Percentiles rank a stretch among this genome's conserved stretches.
Conservation (phyloP, 2,888 invertebrate species). For the Cheiracanthium punctorium region DNA sequence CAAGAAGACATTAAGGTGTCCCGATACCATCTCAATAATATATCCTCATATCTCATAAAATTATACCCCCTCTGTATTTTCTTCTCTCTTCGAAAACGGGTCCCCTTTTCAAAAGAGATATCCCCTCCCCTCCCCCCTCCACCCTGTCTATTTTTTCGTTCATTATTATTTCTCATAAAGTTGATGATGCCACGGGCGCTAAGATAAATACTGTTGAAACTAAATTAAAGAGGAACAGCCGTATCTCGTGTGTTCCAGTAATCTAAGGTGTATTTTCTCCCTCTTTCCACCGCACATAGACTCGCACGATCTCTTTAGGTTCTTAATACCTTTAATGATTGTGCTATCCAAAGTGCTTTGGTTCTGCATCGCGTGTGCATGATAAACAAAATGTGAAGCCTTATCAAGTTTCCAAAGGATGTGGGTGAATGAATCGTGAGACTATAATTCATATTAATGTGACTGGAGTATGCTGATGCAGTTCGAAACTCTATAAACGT, state of each 20-base stretch:
- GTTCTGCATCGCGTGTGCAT: too few species aligned
- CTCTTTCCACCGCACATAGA: not conserved
- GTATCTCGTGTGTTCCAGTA: not conserved
- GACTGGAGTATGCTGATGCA: too few species aligned
- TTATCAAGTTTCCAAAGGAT: too few species aligned
- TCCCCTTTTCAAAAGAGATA: not conserved
- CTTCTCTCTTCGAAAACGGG: not conserved
- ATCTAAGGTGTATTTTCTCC: not conserved
- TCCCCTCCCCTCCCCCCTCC: not conserved
- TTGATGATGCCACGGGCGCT: slow-evolving; percentile 5
- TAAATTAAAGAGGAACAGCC: not conserved
- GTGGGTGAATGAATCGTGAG: too few species aligned
- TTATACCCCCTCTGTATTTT: not conserved
- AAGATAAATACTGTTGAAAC: not conserved
- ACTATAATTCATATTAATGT: too few species aligned
- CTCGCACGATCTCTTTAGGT: not conserved
- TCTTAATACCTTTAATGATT: not conserved
- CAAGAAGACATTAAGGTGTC: slow-evolving; percentile 36
- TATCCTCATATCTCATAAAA: not conserved
- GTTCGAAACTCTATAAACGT: too few species aligned
- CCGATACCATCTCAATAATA: slow-evolving; percentile 31
- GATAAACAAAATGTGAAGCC: too few species aligned
- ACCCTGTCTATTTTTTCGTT: not conserved
- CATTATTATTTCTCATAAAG: slow-evolving; percentile 13
- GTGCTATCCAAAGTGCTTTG: not conserved